phyloP scores from a whole-genome alignment of 2,888 invertebrate genomes.

The Ennomos quercinarius region DNA sequence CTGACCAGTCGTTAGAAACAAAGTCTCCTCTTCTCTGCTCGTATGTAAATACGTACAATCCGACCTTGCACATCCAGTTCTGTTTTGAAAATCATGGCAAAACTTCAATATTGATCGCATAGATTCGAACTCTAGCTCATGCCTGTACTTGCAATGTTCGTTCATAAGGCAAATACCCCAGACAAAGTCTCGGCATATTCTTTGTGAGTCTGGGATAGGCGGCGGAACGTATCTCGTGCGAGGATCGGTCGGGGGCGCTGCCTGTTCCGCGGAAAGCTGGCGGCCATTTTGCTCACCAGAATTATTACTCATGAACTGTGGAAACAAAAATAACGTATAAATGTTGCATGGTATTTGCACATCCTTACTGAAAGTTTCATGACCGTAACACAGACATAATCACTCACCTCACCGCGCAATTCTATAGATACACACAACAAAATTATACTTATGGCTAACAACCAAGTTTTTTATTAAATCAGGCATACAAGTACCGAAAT shows the following conservation, averaged over 20 bases:
- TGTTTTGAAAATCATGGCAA: constrained; percentile 75
- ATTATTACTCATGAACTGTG: constrained; percentile 54
- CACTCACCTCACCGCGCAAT: too few species aligned
- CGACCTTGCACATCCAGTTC: constrained; percentile 61
- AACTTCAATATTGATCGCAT: constrained; percentile 70
- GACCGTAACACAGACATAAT: too few species aligned
- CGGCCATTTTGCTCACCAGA: constrained; percentile 63
- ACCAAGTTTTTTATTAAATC: too few species aligned
- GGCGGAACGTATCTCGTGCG: constrained; percentile 42
- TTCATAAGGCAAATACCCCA: constrained; percentile 73
- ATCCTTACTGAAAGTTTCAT: too few species aligned
- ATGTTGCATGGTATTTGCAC: too few species aligned
- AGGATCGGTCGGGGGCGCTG: constrained; percentile 50
- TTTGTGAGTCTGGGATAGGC: constrained; percentile 28
- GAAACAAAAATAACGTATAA: constrained; percentile 15
- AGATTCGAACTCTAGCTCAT: constrained; percentile 63
- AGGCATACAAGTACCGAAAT: too few species aligned
- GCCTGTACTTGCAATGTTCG: constrained; percentile 63
- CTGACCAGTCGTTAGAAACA: constrained; percentile 59
- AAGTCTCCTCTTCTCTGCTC: constrained; percentile 64
- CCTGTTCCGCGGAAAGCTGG: constrained; percentile 56
- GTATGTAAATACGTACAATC: constrained; percentile 71
- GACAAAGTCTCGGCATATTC: constrained; percentile 67
- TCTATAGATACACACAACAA: too few species aligned
- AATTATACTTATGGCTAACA: too few species aligned